Evolutionary conservation across 2,888 invertebrate genomes (phyloP), one percentile per base, ranked within the genome.

Genomic region (Nysson spinosus): DNA sequence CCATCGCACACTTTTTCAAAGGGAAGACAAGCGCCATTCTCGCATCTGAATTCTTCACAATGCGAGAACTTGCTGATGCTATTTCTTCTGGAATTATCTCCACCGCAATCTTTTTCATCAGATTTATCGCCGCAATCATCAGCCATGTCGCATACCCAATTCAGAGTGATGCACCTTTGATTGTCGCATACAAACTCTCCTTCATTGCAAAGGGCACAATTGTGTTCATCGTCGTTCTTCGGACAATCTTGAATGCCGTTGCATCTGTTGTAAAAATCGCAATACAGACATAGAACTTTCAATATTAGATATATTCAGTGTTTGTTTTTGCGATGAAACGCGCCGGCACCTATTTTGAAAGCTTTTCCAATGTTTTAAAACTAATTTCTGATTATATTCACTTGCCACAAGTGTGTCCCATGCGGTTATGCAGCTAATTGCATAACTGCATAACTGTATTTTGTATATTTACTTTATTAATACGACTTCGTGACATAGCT

Each of bases 121-220:
- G 92, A 92, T 7, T 90, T 90, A 79, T 95, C 95, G 0, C 84
- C 84, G 81, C 95, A 96, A 79, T 95, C 93, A 46, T 90, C 88
- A 0, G 83, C 80, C 0, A 90, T 88, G 75, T 95, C 90, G 88
- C 91, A 91, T 66, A 91, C 77, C 89, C 92, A 91, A 5, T 85
- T 78, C 1, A 78, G 75, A 0, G 90, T 88, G 26, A 95, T 89
- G 73, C 95, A 91, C 39, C 87, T 89, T 46, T 89, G 88, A 87
- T 92, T 89, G 16, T 83, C 76, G 85, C 93, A 92, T 67, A 88
- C 82, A 78, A 91, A 93, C 77, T 89, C 84, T 0, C 77, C 56
- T 19, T 49, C 55, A 0, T 82, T 78, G 73, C 92, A 92, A 2
- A 81, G 84, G 0, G 82, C 87, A 73, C 93, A 93, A 19, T 88